Percentiles rank a stretch among this genome's conserved stretches.
phyloP scores from a whole-genome alignment of 2,113 vertebrate species.

The Clarias gariepinus region DNA sequence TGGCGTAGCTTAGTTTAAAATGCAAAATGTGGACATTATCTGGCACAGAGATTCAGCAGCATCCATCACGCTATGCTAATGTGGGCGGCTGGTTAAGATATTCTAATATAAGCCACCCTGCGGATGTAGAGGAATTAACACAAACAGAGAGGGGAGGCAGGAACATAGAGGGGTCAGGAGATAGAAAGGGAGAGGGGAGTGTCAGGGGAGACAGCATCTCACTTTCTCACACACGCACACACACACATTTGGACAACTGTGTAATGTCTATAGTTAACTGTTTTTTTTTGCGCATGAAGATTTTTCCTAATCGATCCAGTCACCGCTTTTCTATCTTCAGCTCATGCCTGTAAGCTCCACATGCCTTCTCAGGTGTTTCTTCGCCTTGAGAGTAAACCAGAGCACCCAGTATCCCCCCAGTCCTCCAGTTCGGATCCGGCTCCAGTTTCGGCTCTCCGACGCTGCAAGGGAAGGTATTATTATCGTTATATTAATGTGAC shows the following conservation, averaged over 20 bases:
- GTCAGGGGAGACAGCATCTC: constrained; percentile 65
- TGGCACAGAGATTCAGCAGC: constrained; percentile 79
- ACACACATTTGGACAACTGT: constrained; percentile 44
- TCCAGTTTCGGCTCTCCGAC: constrained; percentile 52
- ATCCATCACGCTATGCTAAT: constrained; percentile 86
- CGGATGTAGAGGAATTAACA: constrained; percentile 85
- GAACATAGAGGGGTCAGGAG: constrained; percentile 81
- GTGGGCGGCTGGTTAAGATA: constrained; percentile 80
- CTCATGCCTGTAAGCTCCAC: background rate
- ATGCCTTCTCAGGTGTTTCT: background rate
- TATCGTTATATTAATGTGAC: constrained; percentile 86
- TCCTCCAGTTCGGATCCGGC: background rate
- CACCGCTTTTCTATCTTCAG: background rate
- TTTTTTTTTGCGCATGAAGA: background rate
- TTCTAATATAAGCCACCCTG: constrained; percentile 84
- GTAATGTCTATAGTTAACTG: background rate
- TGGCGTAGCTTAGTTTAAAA: constrained; percentile 82
- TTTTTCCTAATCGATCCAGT: background rate
- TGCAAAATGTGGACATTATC: constrained; percentile 86
- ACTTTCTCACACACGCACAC: constrained; percentile 54
- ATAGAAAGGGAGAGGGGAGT: constrained; percentile 72
- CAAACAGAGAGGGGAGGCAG: constrained; percentile 76
- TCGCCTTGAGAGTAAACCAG: background rate
- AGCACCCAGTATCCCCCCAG: constrained; percentile 2
- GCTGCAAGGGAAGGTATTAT: constrained; percentile 76